phyloP scores from a whole-genome alignment of 2,113 vertebrate genomes.

The Chunga burmeisteri region DNA sequence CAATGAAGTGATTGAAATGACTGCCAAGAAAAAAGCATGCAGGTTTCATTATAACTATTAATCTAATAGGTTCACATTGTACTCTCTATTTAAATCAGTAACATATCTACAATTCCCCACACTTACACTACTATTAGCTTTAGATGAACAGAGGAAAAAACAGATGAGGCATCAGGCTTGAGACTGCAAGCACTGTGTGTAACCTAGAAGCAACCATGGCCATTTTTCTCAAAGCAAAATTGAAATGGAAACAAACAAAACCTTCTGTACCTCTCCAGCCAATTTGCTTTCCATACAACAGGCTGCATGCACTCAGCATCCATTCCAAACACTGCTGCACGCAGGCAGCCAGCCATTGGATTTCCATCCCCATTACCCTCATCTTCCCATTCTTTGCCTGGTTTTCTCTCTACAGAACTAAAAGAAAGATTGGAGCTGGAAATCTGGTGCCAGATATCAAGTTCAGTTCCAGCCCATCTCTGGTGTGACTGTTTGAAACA shows the following conservation, averaged over 20 bases:
- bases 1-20: constrained; percentile 72
- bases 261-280: neutral
- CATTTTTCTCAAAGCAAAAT: constrained; percentile 19
- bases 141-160: constrained; percentile 67
- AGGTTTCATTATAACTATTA: constrained; percentile 76
- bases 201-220: constrained; percentile 38
- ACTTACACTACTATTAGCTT: constrained; percentile 72
- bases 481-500: neutral
- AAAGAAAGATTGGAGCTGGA: neutral
- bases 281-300: neutral
- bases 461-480: neutral
- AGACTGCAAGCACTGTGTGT: constrained; percentile 40
- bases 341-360: neutral
- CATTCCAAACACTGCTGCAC: neutral
- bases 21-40: constrained; percentile 74
- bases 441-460: neutral
- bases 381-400: neutral
- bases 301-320: neutral
- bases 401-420: neutral
- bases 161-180: constrained; percentile 67
- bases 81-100: constrained; percentile 59
- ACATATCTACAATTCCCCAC: constrained; percentile 62
- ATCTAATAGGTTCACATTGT: constrained; percentile 70
- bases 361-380: neutral
- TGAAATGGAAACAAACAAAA: constrained; percentile 40